Conservation (phyloP, 2,113 vertebrate species). For the Donacobius atricapilla region DNA sequence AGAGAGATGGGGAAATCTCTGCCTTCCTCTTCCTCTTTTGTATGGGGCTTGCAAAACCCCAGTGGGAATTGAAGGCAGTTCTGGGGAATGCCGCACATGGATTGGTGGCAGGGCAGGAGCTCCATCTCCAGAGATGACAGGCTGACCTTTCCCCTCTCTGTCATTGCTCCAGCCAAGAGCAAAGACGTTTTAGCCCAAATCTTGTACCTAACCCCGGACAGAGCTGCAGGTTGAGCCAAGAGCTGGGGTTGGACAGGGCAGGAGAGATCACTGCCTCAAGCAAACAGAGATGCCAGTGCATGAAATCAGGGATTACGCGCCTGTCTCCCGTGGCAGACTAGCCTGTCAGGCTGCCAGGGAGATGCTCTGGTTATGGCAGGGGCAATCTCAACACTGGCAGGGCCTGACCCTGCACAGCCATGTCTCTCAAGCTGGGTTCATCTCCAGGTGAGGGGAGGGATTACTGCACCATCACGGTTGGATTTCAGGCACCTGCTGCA, state of each 20-base stretch:
- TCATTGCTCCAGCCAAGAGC: background rate
- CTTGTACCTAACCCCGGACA: slow-evolving; percentile 21
- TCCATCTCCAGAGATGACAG: background rate
- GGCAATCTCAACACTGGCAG: background rate
- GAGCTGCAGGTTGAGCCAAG: background rate
- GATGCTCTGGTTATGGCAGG: background rate
- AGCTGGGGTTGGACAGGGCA: background rate
- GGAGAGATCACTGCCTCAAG: background rate
- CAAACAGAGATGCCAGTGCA: background rate
- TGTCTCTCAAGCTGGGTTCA: slow-evolving; percentile 61
- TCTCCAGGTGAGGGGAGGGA: slow-evolving; percentile 70
- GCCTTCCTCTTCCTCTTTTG: background rate
- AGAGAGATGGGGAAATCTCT: background rate
- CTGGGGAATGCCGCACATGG: background rate
- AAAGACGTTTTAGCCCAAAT: background rate
- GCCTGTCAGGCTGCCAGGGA: background rate
- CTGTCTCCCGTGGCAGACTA: background rate
- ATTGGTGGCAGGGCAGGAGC: background rate
- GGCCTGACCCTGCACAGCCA: slow-evolving; percentile 51
- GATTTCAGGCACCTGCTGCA: slow-evolving; percentile 72
- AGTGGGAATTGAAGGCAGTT: background rate
- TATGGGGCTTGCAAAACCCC: background rate
- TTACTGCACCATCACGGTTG: slow-evolving; percentile 18
- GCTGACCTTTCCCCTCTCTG: background rate
- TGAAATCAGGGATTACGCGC: slow-evolving; percentile 59